A percentile compares a stretch with the other conserved stretches of the same genome.
phyloP scores from a whole-genome alignment of 2,113 vertebrate species.

The Gallinago undulata region DNA sequence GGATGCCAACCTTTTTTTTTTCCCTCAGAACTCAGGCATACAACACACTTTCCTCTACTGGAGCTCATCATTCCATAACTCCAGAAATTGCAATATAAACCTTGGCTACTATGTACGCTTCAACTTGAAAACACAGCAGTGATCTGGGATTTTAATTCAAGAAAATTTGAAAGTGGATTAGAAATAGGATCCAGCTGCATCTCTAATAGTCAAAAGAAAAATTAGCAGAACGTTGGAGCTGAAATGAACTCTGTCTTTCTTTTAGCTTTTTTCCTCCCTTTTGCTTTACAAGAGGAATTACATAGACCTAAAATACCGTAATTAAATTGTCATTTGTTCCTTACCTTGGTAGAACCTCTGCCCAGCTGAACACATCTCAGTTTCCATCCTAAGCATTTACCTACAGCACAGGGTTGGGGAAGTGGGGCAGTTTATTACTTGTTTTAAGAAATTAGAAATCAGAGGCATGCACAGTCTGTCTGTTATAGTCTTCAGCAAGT shows the following conservation, averaged over 20 bases:
- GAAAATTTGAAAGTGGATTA: slow-evolving; percentile 73
- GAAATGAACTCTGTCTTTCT: slow-evolving; percentile 21
- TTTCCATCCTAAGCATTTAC: slow-evolving; percentile 62
- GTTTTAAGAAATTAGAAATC: slow-evolving; percentile 42
- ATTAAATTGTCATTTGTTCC: slow-evolving; percentile 72
- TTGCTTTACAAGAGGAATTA: slow-evolving; percentile 38
- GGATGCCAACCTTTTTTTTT: slow-evolving; percentile 56
- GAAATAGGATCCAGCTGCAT: slow-evolving; percentile 72
- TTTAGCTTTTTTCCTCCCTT: neutral
- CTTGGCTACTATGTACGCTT: slow-evolving; percentile 62
- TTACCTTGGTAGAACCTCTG: slow-evolving; percentile 65
- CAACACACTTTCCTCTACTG: slow-evolving; percentile 40
- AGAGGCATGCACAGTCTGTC: slow-evolving; percentile 39
- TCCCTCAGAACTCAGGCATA: neutral
- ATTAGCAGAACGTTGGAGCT: neutral
- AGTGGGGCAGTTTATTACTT: neutral
- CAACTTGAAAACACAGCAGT: slow-evolving; percentile 67
- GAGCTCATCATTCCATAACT: slow-evolving; percentile 65
- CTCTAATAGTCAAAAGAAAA: slow-evolving; percentile 57
- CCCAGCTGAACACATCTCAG: slow-evolving; percentile 50
- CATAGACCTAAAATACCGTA: slow-evolving; percentile 28
- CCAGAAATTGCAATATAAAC: slow-evolving; percentile 68
- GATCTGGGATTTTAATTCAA: slow-evolving; percentile 75
- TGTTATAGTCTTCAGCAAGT: slow-evolving; percentile 59
- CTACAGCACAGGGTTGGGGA: slow-evolving; percentile 33